Conservation (phyloP, 2,113 vertebrate species). For the Camelus dromedarius region DNA sequence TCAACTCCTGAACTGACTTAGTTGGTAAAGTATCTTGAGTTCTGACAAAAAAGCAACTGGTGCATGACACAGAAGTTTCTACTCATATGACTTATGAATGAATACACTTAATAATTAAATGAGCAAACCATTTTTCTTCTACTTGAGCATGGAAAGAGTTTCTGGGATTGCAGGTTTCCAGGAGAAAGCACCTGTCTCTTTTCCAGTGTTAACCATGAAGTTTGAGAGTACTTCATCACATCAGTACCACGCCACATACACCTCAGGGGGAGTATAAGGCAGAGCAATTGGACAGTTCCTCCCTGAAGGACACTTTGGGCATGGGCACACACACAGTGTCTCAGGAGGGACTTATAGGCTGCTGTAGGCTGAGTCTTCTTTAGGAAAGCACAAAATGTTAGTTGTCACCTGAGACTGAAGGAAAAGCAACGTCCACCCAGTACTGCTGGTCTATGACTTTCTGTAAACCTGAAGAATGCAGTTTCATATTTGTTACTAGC, state of each 20-base stretch:
- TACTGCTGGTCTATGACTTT: background rate
- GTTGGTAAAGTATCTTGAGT: background rate
- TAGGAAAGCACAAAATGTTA: background rate
- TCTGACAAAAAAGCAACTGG: background rate
- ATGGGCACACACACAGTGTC: background rate
- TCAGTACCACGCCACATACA: background rate
- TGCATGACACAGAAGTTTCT: background rate
- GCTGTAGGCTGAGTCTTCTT: too few species aligned
- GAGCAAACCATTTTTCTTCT: background rate
- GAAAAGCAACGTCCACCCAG: background rate
- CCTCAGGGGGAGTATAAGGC: background rate
- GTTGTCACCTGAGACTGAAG: background rate
- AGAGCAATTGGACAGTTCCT: background rate
- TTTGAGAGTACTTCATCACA: background rate
- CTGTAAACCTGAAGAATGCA: background rate
- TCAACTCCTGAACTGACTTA: background rate
- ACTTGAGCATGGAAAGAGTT: background rate
- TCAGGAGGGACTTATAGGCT: background rate
- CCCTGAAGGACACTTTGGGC: background rate
- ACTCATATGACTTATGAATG: background rate
- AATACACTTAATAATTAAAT: background rate
- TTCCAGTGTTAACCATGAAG: fast-evolving
- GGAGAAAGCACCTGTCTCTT: background rate
- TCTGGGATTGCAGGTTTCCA: background rate
- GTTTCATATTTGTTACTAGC: background rate